Conservation (phyloP, 2,113 vertebrate species). For the Eurystomus gularis region DNA sequence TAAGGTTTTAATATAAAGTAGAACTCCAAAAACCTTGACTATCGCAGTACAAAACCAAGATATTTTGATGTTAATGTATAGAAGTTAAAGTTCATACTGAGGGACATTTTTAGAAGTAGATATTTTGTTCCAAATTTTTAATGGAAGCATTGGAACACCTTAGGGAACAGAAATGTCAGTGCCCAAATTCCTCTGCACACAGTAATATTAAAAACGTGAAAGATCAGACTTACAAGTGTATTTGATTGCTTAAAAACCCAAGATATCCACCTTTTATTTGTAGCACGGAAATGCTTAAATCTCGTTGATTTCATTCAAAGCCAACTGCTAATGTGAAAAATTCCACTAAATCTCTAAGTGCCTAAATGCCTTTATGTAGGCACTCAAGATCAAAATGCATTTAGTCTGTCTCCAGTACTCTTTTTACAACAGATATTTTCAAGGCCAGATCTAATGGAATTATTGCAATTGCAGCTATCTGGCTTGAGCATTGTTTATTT, state of each 20-base stretch:
- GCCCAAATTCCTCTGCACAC: background rate
- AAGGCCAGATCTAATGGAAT: background rate
- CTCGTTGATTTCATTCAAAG: background rate
- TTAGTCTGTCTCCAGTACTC: background rate
- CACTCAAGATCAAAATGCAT: background rate
- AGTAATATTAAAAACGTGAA: background rate
- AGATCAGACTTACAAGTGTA: background rate
- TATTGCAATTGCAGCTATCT: background rate
- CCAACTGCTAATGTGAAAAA: background rate
- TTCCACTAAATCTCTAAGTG: background rate
- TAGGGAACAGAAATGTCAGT: background rate
- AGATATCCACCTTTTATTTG: background rate
- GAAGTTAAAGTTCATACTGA: background rate
- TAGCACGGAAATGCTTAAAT: background rate
- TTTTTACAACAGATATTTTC: background rate
- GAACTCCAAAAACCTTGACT: background rate
- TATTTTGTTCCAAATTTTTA: background rate
- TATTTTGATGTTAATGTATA: background rate
- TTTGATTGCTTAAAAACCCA: background rate
- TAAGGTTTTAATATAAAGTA: background rate
- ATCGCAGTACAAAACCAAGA: background rate
- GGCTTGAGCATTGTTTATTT: background rate
- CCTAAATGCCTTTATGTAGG: background rate
- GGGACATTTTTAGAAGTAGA: background rate
- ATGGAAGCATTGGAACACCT: background rate